phyloP scores from a whole-genome alignment of 2,888 invertebrate genomes.

The Eueremaeus valkanovi region DNA sequence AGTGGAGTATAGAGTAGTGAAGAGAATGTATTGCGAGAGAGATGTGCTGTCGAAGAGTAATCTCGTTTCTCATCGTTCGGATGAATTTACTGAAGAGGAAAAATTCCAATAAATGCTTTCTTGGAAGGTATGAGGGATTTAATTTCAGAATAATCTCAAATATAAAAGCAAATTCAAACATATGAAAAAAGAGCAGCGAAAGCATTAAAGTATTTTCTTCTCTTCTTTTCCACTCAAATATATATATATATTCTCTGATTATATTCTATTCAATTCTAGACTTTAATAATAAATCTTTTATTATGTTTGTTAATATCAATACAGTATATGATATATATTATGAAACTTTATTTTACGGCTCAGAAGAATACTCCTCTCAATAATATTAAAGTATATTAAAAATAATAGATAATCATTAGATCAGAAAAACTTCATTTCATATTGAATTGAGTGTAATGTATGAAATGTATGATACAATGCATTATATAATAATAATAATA shows the following conservation, averaged over 20 bases:
- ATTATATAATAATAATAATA: too few species aligned
- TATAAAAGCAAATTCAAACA: neutral
- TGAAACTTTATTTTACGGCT: too few species aligned
- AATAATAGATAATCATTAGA: too few species aligned
- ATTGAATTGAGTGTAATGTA: too few species aligned
- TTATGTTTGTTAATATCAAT: neutral
- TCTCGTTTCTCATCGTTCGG: neutral
- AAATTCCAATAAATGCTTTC: conserved; percentile 14
- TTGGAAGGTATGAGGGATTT: neutral
- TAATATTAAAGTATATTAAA: too few species aligned
- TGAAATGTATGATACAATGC: too few species aligned
- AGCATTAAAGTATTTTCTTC: neutral
- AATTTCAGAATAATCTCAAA: conserved; percentile 9
- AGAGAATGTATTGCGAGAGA: neutral
- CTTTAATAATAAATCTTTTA: neutral
- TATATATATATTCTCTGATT: neutral
- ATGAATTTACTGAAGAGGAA: conserved; percentile 7
- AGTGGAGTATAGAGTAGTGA: neutral
- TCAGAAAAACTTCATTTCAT: too few species aligned
- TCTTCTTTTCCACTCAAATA: neutral
- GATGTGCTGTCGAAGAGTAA: neutral
- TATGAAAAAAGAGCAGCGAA: neutral
- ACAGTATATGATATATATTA: too few species aligned
- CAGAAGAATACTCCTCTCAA: too few species aligned
- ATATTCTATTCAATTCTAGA: neutral